Evolutionary conservation across 1,140 invertebrate genomes (phyloP).

Genomic region (Orius insidiosus): DNA sequence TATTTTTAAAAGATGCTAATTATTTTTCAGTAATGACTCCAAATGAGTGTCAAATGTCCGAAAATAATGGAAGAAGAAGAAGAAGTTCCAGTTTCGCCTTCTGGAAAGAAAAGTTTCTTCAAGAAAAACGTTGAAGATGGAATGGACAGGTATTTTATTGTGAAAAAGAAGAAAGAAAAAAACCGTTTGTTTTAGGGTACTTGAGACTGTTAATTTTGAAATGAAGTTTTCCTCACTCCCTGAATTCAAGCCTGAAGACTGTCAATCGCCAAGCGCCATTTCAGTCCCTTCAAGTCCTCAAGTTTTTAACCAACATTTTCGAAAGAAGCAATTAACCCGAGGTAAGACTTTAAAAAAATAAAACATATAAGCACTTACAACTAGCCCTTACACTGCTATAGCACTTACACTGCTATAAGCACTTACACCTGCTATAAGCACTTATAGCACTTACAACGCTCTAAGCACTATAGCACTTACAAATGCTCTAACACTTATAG

Average conservation of each 20-base stretch:
- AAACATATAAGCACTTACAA: too few relatives aligned
- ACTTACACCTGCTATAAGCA: too few relatives aligned
- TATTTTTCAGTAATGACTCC: not conserved
- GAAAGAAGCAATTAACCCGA: constrained; percentile 33
- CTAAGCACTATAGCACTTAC: too few relatives aligned
- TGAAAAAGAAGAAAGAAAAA: too few relatives aligned
- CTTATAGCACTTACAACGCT: too few relatives aligned
- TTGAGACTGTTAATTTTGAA: constrained; percentile 90
- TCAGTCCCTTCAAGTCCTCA: constrained; percentile 56
- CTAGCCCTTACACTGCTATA: too few relatives aligned
- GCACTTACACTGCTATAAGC: too few relatives aligned
- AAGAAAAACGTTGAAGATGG: constrained; percentile 84
- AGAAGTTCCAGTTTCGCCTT: constrained; percentile 29
- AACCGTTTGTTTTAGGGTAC: constrained; percentile 58
- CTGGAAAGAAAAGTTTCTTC: constrained; percentile 53
- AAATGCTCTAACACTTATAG: too few relatives aligned
- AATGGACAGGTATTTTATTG: constrained; percentile 71
- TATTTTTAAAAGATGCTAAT: not conserved
- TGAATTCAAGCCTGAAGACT: constrained; percentile 85
- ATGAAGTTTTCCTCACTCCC: constrained; percentile 85
- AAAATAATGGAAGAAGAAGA: constrained; percentile 7
- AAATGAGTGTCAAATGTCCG: not conserved
- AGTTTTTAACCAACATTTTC: constrained; percentile 31
- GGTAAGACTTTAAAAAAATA: constrained; percentile 9
- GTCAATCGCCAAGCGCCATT: constrained; percentile 64